These are phyloP conservation scores for Pocillopora meandrina DNA, from an alignment of 92 coral and sea anemone species.

Conservation along the genomic window DNA sequence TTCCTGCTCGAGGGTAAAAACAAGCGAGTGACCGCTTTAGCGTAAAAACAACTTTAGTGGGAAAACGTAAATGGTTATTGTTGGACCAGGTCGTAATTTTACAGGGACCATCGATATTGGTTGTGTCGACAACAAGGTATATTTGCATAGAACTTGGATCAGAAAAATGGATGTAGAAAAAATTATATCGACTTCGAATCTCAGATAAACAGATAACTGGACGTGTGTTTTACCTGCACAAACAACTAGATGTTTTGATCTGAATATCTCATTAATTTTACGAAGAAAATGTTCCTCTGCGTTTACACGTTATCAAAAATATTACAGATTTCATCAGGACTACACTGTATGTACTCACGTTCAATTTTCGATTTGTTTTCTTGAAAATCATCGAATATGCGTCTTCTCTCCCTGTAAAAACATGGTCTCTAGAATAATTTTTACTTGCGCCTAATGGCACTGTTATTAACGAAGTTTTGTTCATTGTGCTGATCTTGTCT, in stretches of 20 bases:
- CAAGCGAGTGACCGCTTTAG: too few species aligned
- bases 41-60: too few species aligned
- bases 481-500: neutral
- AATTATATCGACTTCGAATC: neutral
- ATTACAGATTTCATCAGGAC: neutral
- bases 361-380: neutral
- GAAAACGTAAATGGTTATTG: too few species aligned
- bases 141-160: neutral
- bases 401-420: neutral
- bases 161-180: neutral
- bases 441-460: neutral
- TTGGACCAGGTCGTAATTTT: too few species aligned
- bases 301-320: neutral
- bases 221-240: neutral
- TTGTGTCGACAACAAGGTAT: neutral
- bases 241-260: neutral
- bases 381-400: neutral
- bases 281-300: neutral
- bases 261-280: neutral
- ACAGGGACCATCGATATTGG: too few species aligned
- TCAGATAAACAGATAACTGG: neutral
- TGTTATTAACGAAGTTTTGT: neutral
- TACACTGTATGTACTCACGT: constrained; percentile 5
- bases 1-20: too few species aligned
- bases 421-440: neutral